Evolutionary conservation across 2,888 invertebrate species (phyloP).

Genomic region (Abrostola triplasia): DNA sequence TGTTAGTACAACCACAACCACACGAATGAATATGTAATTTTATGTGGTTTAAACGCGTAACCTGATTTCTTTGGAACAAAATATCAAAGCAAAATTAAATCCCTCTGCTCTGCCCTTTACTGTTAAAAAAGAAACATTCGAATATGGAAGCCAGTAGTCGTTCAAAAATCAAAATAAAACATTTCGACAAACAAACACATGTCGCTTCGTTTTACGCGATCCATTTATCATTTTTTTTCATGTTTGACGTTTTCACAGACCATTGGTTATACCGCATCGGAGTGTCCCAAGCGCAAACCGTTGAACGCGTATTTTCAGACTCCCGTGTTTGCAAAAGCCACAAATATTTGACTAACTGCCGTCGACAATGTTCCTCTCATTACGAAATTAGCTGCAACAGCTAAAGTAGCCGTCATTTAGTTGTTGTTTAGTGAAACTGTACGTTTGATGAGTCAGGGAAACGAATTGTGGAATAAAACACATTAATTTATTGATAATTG

Average conservation of each 20-base stretch:
- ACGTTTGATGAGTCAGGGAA: no score
- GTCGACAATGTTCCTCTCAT: constrained; percentile 26
- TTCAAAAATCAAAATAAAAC: constrained; percentile 18
- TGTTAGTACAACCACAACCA: no score
- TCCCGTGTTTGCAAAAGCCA: constrained; percentile 26
- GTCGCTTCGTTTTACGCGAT: constrained; percentile 11
- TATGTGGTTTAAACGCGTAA: no score
- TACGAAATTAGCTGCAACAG: constrained; percentile 31
- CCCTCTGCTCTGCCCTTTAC: no score
- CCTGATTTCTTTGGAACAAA: no score
- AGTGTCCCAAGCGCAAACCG: constrained; percentile 8
- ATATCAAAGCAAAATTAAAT: no score
- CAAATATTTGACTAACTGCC: constrained; percentile 45
- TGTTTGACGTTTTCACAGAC: constrained; percentile 14
- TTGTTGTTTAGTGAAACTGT: background rate
- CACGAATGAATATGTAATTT: no score
- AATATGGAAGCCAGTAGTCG: constrained; percentile 22
- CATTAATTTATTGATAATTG: no score
- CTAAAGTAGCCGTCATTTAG: background rate
- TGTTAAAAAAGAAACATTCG: constrained; percentile 3
- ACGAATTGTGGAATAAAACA: no score
- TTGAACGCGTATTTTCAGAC: constrained; percentile 6
- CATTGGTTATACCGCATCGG: constrained; percentile 6
- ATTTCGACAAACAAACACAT: constrained; percentile 19
- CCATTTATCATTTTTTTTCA: constrained; percentile 19